Evolutionary conservation across 2,113 vertebrate genomes (phyloP).

Genomic region (Miniopterus natalensis): DNA sequence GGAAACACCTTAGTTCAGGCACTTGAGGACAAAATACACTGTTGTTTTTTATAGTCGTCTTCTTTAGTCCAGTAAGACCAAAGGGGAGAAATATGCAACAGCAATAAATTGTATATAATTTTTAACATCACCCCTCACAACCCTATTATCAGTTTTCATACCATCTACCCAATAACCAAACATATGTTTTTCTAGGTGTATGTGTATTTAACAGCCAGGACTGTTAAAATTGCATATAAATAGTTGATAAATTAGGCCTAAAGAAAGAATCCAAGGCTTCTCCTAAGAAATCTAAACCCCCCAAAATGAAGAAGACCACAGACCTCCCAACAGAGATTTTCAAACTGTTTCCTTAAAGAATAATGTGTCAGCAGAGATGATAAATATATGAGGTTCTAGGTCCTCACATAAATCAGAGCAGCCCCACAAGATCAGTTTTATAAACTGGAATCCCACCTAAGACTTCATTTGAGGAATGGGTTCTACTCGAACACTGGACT

Average conservation of each 20-base stretch:
- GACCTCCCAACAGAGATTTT: background rate
- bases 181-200: background rate
- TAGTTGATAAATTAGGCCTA: background rate
- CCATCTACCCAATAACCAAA: background rate
- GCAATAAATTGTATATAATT: background rate
- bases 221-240: constrained; percentile 14
- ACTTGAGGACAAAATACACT: background rate
- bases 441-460: background rate
- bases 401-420: background rate
- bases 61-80: constrained; percentile 7
- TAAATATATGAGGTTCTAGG: background rate
- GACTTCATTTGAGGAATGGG: background rate
- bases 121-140: constrained; percentile 1
- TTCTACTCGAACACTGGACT: background rate
- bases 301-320: background rate
- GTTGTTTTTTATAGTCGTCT: background rate
- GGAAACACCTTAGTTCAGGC: background rate
- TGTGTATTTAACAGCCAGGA: background rate
- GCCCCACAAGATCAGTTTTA: background rate
- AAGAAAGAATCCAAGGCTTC: constrained; percentile 20
- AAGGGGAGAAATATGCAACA: background rate
- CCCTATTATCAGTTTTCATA: background rate
- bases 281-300: constrained; percentile 23
- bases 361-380: background rate
- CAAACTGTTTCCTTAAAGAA: constrained; percentile 11